A percentile compares a stretch with the other conserved stretches of the same genome.
Conservation (phyloP, 1,140 invertebrate species). For the Lasioglossum albipes region DNA sequence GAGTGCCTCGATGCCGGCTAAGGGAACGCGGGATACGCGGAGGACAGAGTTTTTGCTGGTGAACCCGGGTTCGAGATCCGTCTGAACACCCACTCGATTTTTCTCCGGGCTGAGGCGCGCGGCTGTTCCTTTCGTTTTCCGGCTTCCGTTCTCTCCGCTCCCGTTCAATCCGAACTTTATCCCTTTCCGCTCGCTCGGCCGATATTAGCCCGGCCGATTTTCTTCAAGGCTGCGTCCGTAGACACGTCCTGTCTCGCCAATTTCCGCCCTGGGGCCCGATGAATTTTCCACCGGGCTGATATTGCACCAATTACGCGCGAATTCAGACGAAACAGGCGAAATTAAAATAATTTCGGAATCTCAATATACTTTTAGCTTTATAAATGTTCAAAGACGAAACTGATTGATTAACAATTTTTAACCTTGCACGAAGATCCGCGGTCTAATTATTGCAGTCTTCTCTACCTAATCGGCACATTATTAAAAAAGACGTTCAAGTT, state of each 20-base stretch:
- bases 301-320: slow-evolving; percentile 2
- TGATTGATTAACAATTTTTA: no score
- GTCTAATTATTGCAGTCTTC: no score
- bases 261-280: slow-evolving; percentile 35
- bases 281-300: slow-evolving; percentile 43
- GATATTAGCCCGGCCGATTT: slow-evolving; percentile 24
- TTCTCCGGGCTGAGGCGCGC: background rate
- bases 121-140: slow-evolving; percentile 18
- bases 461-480: no score
- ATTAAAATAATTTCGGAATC: no score
- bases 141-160: background rate
- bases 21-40: background rate
- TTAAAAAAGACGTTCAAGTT: no score
- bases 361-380: no score
- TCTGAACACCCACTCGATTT: slow-evolving; percentile 41
- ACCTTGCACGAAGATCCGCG: no score
- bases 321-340: no score
- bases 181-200: slow-evolving; percentile 17
- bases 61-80: slow-evolving; percentile 21
- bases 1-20: background rate
- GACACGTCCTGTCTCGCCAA: slow-evolving; percentile 33
- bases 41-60: slow-evolving; percentile 5
- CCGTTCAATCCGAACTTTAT: slow-evolving; percentile 35
- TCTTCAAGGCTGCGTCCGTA: slow-evolving; percentile 3
- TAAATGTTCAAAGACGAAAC: no score